Evolutionary conservation across 2,888 invertebrate species (phyloP).

Genomic region (Acleris literana): DNA sequence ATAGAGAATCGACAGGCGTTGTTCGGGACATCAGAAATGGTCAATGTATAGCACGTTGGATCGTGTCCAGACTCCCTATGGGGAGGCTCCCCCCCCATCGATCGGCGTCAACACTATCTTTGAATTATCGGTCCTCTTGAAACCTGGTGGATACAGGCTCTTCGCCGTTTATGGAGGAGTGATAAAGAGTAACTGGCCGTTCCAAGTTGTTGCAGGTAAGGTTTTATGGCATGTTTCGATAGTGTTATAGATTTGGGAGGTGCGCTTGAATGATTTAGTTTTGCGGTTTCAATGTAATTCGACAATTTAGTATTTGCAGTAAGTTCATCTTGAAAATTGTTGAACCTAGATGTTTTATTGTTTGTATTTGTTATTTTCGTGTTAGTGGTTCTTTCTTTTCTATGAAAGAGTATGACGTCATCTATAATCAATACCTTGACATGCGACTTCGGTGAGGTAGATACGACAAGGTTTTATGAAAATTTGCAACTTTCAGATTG

Average conservation of each 20-base stretch:
- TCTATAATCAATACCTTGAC: too few species aligned
- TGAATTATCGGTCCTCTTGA: conserved; percentile 11
- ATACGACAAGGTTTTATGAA: too few species aligned
- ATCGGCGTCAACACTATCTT: conserved; percentile 9
- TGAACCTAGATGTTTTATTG: background rate
- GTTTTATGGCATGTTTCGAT: conserved; percentile 2
- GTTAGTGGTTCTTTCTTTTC: too few species aligned
- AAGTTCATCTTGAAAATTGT: background rate
- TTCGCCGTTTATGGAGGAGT: background rate
- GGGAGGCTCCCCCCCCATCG: background rate
- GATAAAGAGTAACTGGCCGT: conserved; percentile 14
- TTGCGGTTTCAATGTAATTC: background rate
- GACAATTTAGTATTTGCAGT: background rate
- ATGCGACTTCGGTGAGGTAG: too few species aligned
- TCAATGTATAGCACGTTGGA: conserved; percentile 10
- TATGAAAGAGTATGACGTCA: too few species aligned
- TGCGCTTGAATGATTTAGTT: conserved; percentile 7
- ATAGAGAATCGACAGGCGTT: conserved; percentile 4
- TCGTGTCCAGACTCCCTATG: conserved; percentile 10
- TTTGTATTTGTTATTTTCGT: background rate
- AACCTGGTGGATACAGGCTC: conserved; percentile 9
- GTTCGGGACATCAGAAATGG: conserved; percentile 8
- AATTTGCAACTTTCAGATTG: too few species aligned
- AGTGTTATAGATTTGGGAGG: conserved; percentile 4
- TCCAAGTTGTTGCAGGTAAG: conserved; percentile 8